Evolutionary conservation across 2,888 invertebrate species (phyloP).

Genomic region (Hipparchia semele): DNA sequence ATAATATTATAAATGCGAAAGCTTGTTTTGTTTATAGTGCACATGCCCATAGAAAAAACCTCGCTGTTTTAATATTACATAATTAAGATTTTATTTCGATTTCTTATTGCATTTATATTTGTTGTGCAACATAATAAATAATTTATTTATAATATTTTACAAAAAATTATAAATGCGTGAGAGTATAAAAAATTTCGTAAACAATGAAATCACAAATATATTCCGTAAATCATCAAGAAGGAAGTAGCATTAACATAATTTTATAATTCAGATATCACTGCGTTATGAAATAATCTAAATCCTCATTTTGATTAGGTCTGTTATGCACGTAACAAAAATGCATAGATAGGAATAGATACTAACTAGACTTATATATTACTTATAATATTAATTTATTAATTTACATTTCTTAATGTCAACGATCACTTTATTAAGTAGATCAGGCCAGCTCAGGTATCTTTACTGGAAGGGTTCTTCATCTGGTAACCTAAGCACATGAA

Average conservation of each 20-base stretch:
- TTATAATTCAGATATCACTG: neutral
- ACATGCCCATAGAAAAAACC: too few species aligned
- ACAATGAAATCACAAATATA: neutral
- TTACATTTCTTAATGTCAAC: neutral
- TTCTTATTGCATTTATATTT: neutral
- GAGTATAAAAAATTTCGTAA: constrained; percentile 7
- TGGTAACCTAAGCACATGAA: too few species aligned
- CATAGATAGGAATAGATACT: neutral
- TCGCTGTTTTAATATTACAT: neutral
- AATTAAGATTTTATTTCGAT: neutral
- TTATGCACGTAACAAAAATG: neutral
- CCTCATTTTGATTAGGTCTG: neutral
- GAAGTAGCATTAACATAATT: neutral
- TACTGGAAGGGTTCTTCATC: too few species aligned
- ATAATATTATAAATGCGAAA: too few species aligned
- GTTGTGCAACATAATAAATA: neutral
- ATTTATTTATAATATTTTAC: neutral
- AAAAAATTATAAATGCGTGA: neutral
- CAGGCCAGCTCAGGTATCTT: neutral
- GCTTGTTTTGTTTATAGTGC: too few species aligned
- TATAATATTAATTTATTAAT: neutral
- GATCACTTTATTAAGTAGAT: neutral
- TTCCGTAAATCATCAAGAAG: constrained; percentile 6
- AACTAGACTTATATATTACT: too few species aligned
- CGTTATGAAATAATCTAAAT: constrained; percentile 10